phyloP scores from a whole-genome alignment of 2,797 vertebrate species.

The Tamandua tetradactyla region DNA sequence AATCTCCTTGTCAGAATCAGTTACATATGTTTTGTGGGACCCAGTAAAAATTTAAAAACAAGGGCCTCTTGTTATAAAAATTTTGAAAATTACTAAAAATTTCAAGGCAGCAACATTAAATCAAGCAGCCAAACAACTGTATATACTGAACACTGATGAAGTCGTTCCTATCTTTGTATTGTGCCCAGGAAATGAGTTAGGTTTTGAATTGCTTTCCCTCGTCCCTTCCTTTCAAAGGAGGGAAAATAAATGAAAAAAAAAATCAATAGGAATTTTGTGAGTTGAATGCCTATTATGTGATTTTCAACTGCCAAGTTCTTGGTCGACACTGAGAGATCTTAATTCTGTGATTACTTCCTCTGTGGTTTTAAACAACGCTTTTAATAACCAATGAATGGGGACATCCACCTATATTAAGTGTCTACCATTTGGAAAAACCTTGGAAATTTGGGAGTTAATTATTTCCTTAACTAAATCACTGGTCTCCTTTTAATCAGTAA shows the following conservation, averaged over 20 bases:
- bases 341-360: not conserved
- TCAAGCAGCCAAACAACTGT: too few species aligned
- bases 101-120: not conserved
- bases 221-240: not conserved
- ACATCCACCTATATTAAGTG: not conserved
- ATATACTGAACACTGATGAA: not conserved
- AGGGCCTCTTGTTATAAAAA: not conserved
- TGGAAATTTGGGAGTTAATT: slow-evolving; percentile 1
- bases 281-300: not conserved
- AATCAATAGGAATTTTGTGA: not conserved
- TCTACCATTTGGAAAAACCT: slow-evolving; percentile 1
- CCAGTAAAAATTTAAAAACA: not conserved
- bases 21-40: not conserved
- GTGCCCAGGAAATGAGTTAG: not conserved
- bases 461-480: not conserved
- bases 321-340: not conserved
- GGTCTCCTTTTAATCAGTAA: not conserved
- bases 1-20: not conserved
- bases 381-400: not conserved
- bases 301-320: not conserved
- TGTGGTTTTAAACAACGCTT: not conserved
- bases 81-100: not conserved
- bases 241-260: slow-evolving; percentile 2
- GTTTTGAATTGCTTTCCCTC: not conserved
- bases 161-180: not conserved